A percentile compares a stretch with the other conserved stretches of the same genome.
Evolutionary conservation across 2,113 vertebrate species (phyloP).

Genomic region (Peromyscus maniculatus): DNA sequence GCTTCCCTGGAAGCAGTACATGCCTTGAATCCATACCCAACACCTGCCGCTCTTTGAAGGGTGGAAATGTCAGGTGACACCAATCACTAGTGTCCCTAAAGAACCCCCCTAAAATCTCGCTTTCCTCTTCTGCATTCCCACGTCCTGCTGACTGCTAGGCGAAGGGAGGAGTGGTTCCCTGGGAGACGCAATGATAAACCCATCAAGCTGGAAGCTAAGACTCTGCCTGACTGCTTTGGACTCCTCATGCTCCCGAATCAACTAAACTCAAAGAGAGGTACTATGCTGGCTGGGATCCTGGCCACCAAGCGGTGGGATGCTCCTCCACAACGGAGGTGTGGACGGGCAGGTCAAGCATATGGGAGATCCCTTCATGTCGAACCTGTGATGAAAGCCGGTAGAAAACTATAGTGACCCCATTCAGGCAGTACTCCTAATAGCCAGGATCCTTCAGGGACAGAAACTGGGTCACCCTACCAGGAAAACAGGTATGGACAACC

Average conservation of each 20-base stretch:
- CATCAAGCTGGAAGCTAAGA: not conserved
- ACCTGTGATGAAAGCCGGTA: not conserved
- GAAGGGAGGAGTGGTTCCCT: not conserved
- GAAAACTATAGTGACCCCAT: not conserved
- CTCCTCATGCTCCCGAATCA: not conserved
- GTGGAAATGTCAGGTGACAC: not conserved
- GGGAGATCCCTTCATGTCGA: not conserved
- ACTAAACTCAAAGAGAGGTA: not conserved
- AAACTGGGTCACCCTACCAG: not conserved
- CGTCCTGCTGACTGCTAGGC: not conserved
- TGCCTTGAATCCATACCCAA: not conserved
- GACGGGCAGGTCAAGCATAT: not conserved
- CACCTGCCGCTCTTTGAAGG: not conserved
- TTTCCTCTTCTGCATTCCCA: not conserved
- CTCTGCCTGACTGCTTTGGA: too few relatives aligned
- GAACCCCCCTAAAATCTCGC: not conserved
- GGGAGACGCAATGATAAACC: not conserved
- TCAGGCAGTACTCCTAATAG: not conserved
- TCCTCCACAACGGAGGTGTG: not conserved
- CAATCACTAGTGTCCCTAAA: not conserved
- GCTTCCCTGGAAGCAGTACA: not conserved
- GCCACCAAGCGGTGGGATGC: not conserved
- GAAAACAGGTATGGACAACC: not conserved
- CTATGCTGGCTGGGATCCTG: not conserved
- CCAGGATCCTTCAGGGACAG: not conserved